Evolutionary conservation across 2,888 invertebrate genomes (phyloP), one percentile per base, ranked within the genome.

Genomic region (Nymphalis urticae): DNA sequence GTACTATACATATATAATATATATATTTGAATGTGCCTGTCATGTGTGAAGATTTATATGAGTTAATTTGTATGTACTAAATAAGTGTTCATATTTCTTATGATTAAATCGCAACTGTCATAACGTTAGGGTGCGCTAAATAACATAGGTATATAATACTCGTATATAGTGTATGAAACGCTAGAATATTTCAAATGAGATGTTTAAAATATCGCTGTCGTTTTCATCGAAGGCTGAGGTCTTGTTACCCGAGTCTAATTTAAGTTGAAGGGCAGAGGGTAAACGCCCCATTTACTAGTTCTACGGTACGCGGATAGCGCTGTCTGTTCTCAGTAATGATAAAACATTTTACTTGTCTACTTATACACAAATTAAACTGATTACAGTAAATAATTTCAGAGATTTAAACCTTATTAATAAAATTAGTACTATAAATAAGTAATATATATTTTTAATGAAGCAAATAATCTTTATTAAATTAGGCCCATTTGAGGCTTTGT

Each of bases 201-300:
- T 58, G 36, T 58, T 58, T 21, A 21, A 42, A 58, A 58, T 58
- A 19, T 42, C 58, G n/a, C 58, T 42, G 42, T 67, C 70, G 64
- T 74, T 69, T 70, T 64, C 72, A 63, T 67, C 61, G 64, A 68
- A 63, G 66, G 63, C 50, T 70, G 42, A 73, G 66, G 70, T 68
- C 71, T 74, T 62, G 72, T 73, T 72, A 73, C 69, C 68, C 60
- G 69, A 71, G 73, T 69, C 70, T 76, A 74, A 75, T 74, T 75
- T 66, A 79, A 82, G 80, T 81, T 80, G 80, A 80, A 80, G 80
- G 82, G 81, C 79, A 79, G 76, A 74, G 79, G 80, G 81, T 79
- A 79, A 80, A 82, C 72, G 77, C 77, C 78, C 76, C 76, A 72
- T 75, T 73, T 78, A 76, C 76, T 67, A 75, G 73, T 72, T 73